Evolutionary conservation across 2,888 invertebrate genomes (phyloP), one percentile per base, ranked within the genome.

Genomic region (Sceliomorpha sp.): DNA sequence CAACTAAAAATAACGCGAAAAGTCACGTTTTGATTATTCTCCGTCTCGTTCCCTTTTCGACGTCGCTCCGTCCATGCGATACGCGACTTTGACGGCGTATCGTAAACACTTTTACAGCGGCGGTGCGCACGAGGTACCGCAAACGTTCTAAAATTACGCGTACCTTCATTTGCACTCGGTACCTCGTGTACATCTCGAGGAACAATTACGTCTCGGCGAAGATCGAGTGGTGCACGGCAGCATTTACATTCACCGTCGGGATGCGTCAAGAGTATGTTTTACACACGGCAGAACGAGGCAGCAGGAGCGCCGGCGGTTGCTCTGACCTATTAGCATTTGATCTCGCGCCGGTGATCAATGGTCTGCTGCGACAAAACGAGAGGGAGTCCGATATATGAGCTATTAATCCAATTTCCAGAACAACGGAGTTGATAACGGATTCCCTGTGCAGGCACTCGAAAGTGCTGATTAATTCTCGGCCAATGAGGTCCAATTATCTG

Each of bases 261-360:
- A 55, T 42, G 36, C 42, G 10, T 29, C 20, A 42, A 36, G 20
- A 45, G 62, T 56, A 17, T 62, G 68, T 62, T 62, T 68, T 60
- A 44, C 67, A 44, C 60, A 56, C 39, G 29, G 17, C 40, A 55
- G 39, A 56, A 55, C 55, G 62, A 37, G 48, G 51, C 47, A 37
- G 13, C 27, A n/a, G n/a, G n/a, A n/a, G n/a, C n/a, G n/a, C n/a
- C n/a, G n/a, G 50, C 42, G 39, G 44, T 50, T 55, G 50, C 55
- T 68, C 58, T 66, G 68, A 55, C 50, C 68, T 68, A 42, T 67
- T 60, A 62, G 60, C 62, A 62, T 62, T 56, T 62, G 55, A 62
- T 62, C 62, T 47, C 58, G 32, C 45, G 51, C 50, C 39, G 56
- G 44, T 68, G 62, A 68, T 68, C 56, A 68, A 68, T 68, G 56